Evolutionary conservation across 1,140 invertebrate species (phyloP).

Genomic region (Drosophila athabasca): DNA sequence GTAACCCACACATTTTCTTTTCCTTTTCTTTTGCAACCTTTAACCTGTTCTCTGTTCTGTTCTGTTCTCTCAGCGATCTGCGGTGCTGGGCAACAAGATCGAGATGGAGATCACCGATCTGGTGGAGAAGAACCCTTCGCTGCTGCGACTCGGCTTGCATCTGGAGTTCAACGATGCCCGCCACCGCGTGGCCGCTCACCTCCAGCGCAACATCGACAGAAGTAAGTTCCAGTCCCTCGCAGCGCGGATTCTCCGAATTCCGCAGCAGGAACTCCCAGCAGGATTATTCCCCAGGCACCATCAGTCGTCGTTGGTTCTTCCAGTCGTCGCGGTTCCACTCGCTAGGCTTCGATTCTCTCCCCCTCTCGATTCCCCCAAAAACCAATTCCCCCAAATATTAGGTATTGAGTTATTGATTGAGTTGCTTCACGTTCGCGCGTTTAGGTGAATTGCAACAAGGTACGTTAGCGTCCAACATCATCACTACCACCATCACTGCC

Average conservation of each 20-base stretch:
- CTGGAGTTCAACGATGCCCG: conserved; percentile 98
- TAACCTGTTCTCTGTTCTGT: background rate
- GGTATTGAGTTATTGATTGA: conserved; percentile 28
- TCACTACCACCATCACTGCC: conserved; percentile 16
- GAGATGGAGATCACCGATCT: conserved; percentile 98
- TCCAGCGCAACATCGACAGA: conserved; percentile 98
- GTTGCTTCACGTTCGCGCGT: conserved; percentile 62
- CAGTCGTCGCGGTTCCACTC: conserved; percentile 15
- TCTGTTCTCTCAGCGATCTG: conserved; percentile 89
- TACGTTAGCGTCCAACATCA: conserved; percentile 63
- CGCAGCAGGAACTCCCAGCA: too few species aligned
- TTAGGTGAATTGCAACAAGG: conserved; percentile 80
- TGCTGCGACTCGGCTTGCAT: conserved; percentile 95
- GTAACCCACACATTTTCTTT: conserved; percentile 84
- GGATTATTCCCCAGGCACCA: too few species aligned
- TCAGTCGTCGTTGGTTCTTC: conserved; percentile 61
- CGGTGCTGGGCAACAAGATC: conserved; percentile 97
- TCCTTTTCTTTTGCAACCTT: too few species aligned
- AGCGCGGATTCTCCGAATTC: conserved; percentile 7
- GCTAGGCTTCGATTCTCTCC: conserved; percentile 44
- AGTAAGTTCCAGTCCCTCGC: conserved; percentile 88
- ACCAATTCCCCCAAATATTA: background rate
- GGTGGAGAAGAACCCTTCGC: conserved; percentile 95
- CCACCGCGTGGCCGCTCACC: conserved; percentile 94
- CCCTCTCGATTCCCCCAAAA: too few species aligned